phyloP scores from a whole-genome alignment of 2,888 invertebrate species.

The Melanophora roralis region DNA sequence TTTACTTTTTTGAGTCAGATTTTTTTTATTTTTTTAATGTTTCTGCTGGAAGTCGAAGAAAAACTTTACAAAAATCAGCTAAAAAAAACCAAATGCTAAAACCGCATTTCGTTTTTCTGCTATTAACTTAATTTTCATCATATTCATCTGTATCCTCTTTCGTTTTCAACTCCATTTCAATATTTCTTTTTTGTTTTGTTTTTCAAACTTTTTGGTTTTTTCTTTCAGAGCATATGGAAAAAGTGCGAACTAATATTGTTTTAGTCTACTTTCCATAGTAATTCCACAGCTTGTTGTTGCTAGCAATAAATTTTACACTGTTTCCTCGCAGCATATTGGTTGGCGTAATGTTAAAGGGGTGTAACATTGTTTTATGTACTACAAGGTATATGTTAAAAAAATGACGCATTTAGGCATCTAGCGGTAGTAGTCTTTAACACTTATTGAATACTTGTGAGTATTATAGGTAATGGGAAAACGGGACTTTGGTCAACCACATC shows the following conservation, averaged over 20 bases:
- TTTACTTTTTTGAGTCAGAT: conserved; percentile 24
- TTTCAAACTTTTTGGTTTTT: neutral
- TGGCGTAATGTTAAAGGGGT: too few relatives aligned
- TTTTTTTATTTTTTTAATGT: too few relatives aligned
- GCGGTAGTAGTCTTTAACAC: too few relatives aligned
- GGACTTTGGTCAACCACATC: too few relatives aligned
- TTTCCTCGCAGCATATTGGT: neutral
- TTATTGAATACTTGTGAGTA: too few relatives aligned
- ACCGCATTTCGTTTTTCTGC: conserved; percentile 58
- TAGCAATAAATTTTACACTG: conserved; percentile 15
- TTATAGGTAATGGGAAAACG: too few relatives aligned
- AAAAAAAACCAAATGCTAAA: conserved; percentile 51
- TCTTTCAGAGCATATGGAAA: conserved; percentile 44
- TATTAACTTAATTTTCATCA: conserved; percentile 53
- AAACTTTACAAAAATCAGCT: conserved; percentile 5
- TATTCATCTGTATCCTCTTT: conserved; percentile 38
- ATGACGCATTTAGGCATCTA: too few relatives aligned
- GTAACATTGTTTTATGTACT: too few relatives aligned
- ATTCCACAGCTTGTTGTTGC: neutral
- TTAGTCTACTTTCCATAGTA: neutral
- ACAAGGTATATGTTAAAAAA: too few relatives aligned
- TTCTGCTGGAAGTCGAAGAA: neutral
- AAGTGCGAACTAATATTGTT: conserved; percentile 57
- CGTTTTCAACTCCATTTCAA: conserved; percentile 35
- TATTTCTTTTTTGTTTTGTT: neutral